phyloP scores from a whole-genome alignment of 2,888 invertebrate species.

The Dryadula phaetusa region DNA sequence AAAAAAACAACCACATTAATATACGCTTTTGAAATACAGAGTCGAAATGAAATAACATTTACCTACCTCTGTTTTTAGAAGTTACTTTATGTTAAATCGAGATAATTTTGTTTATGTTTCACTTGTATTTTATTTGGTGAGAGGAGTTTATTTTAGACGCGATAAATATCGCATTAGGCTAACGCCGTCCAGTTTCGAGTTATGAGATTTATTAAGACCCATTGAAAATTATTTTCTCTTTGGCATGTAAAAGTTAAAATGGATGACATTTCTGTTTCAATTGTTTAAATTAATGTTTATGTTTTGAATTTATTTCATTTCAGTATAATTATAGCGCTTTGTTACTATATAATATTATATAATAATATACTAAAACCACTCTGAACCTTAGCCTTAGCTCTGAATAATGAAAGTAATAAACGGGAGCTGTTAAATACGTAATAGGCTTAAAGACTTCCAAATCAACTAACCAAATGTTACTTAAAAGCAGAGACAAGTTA shows the following conservation, averaged over 20 bases:
- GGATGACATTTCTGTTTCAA: not conserved
- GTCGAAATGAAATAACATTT: constrained; percentile 14
- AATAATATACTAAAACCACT: not conserved
- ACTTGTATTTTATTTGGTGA: constrained; percentile 64
- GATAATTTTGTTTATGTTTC: constrained; percentile 49
- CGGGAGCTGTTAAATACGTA: constrained; percentile 4
- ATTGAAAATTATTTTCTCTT: constrained; percentile 52
- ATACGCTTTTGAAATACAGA: not conserved
- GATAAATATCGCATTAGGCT: constrained; percentile 79
- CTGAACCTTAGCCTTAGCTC: not conserved
- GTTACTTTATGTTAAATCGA: constrained; percentile 13
- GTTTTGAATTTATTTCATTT: not conserved
- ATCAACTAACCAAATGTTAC: constrained; percentile 20
- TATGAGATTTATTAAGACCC: constrained; percentile 69
- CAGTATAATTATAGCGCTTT: not conserved
- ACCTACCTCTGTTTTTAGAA: constrained; percentile 1
- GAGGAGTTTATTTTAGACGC: constrained; percentile 65
- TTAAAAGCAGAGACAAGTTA: constrained; percentile 20
- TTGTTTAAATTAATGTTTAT: not conserved
- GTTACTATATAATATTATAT: not conserved
- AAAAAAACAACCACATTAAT: constrained; percentile 2
- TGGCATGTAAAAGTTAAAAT: constrained; percentile 18
- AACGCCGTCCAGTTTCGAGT: constrained; percentile 54
- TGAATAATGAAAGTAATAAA: constrained; percentile 8
- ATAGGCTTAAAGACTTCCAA: constrained; percentile 25